phyloP scores from a whole-genome alignment of 2,797 vertebrate species.

The Ficedula albicollis region DNA sequence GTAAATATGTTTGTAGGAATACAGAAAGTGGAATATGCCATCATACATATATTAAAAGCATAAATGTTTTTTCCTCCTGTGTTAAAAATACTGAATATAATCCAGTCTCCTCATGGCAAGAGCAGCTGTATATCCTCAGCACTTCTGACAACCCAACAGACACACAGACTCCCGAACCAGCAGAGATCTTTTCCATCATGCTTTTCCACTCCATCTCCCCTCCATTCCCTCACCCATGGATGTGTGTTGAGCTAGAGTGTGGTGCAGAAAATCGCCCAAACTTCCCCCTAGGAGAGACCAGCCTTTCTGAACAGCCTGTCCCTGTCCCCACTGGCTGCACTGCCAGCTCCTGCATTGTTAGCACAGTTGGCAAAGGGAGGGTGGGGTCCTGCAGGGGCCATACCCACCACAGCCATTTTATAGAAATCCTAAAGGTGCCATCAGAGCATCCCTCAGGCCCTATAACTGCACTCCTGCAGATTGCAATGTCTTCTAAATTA shows the following conservation, averaged over 20 bases:
- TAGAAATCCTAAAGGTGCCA: background rate
- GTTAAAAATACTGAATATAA: background rate
- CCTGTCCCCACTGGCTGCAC: background rate
- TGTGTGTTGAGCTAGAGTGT: background rate
- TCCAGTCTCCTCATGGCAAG: background rate
- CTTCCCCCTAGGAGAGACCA: background rate
- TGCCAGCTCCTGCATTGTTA: background rate
- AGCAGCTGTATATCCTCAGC: background rate
- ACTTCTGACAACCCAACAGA: background rate
- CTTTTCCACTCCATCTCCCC: background rate
- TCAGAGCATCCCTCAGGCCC: background rate
- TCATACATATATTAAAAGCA: background rate
- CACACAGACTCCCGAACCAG: background rate
- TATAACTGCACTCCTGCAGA: background rate
- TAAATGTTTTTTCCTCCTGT: background rate
- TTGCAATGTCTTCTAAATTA: background rate
- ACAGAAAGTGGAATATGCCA: background rate
- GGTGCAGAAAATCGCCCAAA: background rate
- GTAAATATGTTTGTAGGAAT: background rate
- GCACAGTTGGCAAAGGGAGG: background rate
- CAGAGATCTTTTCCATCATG: background rate
- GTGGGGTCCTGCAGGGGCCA: fast-evolving
- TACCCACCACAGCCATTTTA: background rate
- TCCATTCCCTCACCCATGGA: background rate
- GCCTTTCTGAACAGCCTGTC: background rate